Evolutionary conservation across 2,797 vertebrate species (phyloP).

Genomic region (Pipistrellus pipistrellus): DNA sequence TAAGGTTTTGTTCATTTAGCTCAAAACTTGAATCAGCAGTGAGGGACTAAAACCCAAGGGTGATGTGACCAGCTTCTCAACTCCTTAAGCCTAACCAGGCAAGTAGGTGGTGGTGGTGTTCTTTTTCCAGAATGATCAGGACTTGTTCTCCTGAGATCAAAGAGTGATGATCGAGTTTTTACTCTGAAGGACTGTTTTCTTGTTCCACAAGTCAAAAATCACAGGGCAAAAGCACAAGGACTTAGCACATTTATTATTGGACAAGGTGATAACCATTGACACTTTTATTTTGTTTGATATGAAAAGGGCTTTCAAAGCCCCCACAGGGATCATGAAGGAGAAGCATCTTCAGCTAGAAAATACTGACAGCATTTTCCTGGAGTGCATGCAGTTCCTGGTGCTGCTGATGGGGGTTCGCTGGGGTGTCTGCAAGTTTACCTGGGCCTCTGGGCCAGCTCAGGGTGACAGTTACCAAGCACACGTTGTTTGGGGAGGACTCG

Average conservation of each 20-base stretch:
- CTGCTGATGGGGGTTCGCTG: neutral
- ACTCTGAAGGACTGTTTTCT: neutral
- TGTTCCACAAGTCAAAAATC: neutral
- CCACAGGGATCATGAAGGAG: neutral
- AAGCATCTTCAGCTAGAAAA: neutral
- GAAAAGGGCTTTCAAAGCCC: neutral
- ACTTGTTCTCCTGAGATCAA: neutral
- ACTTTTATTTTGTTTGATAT: neutral
- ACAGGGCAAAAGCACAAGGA: conserved; percentile 9
- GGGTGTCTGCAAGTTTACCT: neutral
- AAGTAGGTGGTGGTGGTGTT: neutral
- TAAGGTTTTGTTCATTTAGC: neutral
- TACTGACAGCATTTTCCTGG: neutral
- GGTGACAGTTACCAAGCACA: neutral
- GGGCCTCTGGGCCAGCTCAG: neutral
- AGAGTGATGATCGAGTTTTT: conserved; percentile 6
- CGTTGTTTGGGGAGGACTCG: fast-evolving
- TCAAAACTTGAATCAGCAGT: neutral
- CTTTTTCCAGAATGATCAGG: neutral
- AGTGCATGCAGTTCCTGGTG: fast-evolving
- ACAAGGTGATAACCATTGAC: neutral
- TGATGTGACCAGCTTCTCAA: neutral
- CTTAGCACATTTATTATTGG: neutral
- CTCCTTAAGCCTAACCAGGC: neutral
- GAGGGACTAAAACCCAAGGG: neutral